Evolutionary conservation across 2,888 invertebrate species (phyloP).

Genomic region (Rhamphomyia laevipes): DNA sequence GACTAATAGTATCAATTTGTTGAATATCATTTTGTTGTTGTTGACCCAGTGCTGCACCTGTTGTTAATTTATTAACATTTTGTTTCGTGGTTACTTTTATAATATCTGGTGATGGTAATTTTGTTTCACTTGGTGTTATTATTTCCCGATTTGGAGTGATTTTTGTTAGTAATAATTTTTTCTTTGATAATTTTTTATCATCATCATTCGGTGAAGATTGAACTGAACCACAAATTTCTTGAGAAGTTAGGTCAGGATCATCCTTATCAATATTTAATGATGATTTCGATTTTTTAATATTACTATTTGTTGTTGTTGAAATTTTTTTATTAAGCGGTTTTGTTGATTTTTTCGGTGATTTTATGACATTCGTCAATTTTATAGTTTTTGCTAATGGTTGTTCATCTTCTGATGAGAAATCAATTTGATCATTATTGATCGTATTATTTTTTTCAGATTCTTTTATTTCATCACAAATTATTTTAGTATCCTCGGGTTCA

Average conservation of each 20-base stretch:
- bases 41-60: too few species aligned
- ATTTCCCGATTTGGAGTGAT: conserved; percentile 1
- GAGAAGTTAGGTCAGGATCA: not conserved
- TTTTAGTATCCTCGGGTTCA: conserved; percentile 7
- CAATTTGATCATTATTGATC: conserved; percentile 24
- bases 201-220: conserved; percentile 3
- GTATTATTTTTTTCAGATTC: conserved; percentile 13
- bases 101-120: conserved; percentile 19
- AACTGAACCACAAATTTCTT: too few species aligned
- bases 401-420: conserved; percentile 45
- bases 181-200: not conserved
- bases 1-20: conserved; percentile 2
- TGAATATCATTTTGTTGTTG: not conserved
- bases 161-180: conserved; percentile 20
- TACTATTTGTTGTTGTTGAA: conserved; percentile 1
- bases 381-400: conserved; percentile 39
- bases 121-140: conserved; percentile 4
- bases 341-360: conserved; percentile 1
- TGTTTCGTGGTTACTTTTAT: conserved; percentile 12
- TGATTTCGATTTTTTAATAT: not conserved
- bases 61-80: too few species aligned
- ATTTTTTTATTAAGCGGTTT: conserved; percentile 12
- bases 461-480: conserved; percentile 9
- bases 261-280: not conserved
- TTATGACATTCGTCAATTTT: conserved; percentile 26